These are phyloP conservation scores for Clarias laeviceps DNA, from an alignment of 2,797 vertebrate genomes.

Conservation along the genomic window DNA sequence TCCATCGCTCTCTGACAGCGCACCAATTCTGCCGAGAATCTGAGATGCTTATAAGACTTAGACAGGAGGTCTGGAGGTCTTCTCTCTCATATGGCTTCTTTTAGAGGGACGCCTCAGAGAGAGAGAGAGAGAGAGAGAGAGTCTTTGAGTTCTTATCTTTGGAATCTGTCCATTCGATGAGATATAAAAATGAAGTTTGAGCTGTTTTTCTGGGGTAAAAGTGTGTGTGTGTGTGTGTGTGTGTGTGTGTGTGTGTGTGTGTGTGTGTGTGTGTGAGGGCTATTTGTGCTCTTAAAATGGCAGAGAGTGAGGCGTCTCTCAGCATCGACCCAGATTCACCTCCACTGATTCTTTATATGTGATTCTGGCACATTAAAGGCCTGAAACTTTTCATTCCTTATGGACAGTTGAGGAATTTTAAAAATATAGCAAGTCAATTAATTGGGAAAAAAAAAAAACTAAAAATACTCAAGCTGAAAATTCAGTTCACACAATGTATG, in stretches of 20 bases:
- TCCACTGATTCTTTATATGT: constrained; percentile 4
- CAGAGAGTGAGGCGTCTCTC: constrained; percentile 28
- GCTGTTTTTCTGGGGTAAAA: constrained; percentile 15
- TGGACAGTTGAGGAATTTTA: neutral
- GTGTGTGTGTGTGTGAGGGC: neutral
- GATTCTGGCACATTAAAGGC: neutral
- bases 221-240: neutral
- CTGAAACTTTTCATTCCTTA: neutral
- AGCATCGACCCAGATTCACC: constrained; percentile 19
- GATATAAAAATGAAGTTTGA: constrained; percentile 47
- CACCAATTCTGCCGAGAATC: constrained; percentile 74
- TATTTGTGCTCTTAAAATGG: constrained; percentile 37
- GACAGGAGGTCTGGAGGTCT: constrained; percentile 40
- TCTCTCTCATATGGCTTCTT: constrained; percentile 4
- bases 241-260: neutral
- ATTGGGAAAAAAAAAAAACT: neutral
- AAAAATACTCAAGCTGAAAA: neutral
- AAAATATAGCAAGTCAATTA: neutral
- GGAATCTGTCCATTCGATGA: constrained; percentile 52
- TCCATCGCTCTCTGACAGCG: constrained; percentile 65
- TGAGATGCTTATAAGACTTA: constrained; percentile 63
- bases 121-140: too few species aligned
- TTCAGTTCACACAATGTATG: neutral
- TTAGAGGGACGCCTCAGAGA: constrained; percentile 7
- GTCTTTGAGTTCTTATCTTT: constrained; percentile 52